Base-by-base conservation (phyloP, 2,888 invertebrate species). In the Kuschelorhynchus macadamiae region DNA sequence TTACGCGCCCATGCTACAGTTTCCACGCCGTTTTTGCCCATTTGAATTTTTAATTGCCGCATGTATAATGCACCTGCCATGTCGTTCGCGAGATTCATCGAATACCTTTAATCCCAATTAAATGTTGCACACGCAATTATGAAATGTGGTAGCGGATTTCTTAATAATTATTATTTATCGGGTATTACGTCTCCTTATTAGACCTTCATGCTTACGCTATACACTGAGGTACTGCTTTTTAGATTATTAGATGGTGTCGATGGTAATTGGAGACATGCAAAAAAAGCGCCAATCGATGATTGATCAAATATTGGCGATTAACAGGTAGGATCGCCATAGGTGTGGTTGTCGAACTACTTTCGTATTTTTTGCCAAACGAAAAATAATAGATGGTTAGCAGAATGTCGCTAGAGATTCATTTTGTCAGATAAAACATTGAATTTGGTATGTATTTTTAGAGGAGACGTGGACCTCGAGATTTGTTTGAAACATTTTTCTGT, bases 131-230 rank as follows among this genome's bases (percentile, higher is more conserved):
- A 57, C 33, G 36, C 20, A 16, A 36, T 36, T 53, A 53, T 53
- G 18, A 47, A 59, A 59, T 47, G 49, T 36, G 25, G 59, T 59
- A 59, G 59, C 59, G 9, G 21, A 49, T 33, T 49, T 20, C 47
- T 49, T 18, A 36, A 47, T 59, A 59, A 59, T 49, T 59, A 49
- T 49, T 59, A 59, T 59, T 59, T 59, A 59, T 59, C 14, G 59
- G 49, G 36, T 59, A 59, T 49, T 49, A 33, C 21, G 36, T 59
- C 46, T 59, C 49, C 49, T 59, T 20, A 59, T 59, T 59, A 57
- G n/a, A n/a, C n/a, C n/a, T n/a, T n/a, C n/a, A n/a, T n/a, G n/a
- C n/a, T n/a, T n/a, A n/a, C n/a, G n/a, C n/a, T n/a, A n/a, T n/a
- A 30, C 2, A 9, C 32, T 16, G 21, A 32, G 33, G 25, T 49